Percentiles rank a stretch among this genome's conserved stretches.
Conservation (phyloP, 2,888 invertebrate species). For the Andrena haemorrhoa region DNA sequence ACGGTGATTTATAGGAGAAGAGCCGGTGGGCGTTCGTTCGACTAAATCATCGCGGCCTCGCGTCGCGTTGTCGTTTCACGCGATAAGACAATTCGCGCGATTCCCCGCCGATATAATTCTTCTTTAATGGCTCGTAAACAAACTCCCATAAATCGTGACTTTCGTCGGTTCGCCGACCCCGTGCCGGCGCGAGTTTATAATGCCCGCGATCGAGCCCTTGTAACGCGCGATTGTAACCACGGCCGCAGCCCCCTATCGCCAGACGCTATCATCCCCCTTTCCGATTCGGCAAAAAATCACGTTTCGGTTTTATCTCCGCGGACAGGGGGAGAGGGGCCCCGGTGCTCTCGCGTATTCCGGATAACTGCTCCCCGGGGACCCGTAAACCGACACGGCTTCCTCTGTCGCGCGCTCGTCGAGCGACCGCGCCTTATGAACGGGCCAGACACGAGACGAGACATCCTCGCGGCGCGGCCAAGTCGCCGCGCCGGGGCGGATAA, state of each 20-base stretch:
- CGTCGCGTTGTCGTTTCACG: conserved; percentile 38
- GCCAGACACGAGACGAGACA: neutral
- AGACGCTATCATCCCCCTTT: neutral
- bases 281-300: conserved; percentile 38
- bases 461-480: neutral
- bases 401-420: conserved; percentile 12
- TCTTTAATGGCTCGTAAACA: conserved; percentile 60
- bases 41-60: conserved; percentile 14
- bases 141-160: conserved; percentile 46
- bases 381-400: conserved; percentile 44
- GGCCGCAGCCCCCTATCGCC: neutral
- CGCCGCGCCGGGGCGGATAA: conserved; percentile 28
- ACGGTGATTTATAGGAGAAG: conserved; percentile 31
- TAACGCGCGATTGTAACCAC: neutral
- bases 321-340: neutral
- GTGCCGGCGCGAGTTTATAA: conserved; percentile 38
- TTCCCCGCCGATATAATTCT: conserved; percentile 57
- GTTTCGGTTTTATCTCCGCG: conserved; percentile 39
- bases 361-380: conserved; percentile 44
- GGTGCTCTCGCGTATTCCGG: conserved; percentile 16
- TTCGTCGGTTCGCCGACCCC: conserved; percentile 33
- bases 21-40: conserved; percentile 6
- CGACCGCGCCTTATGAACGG: conserved; percentile 27
- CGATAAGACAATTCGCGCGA: conserved; percentile 59
- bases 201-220: conserved; percentile 23